Percentiles rank a stretch among this genome's conserved stretches.
phyloP scores from a whole-genome alignment of 2,113 vertebrate genomes.

The Neopipo cinnamomea region DNA sequence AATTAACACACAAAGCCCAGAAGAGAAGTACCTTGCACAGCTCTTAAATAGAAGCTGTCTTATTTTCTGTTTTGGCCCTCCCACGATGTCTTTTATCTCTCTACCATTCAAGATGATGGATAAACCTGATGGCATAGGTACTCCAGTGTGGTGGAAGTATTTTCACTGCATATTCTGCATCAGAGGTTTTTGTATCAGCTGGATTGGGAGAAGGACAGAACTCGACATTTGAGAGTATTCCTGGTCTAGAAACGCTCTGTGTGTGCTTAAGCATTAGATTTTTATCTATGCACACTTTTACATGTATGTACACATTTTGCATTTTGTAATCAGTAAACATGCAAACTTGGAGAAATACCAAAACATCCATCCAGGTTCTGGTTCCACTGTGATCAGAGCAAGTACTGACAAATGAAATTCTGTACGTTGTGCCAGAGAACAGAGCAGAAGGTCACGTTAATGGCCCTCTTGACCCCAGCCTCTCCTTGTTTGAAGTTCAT shows the following conservation, averaged over 20 bases:
- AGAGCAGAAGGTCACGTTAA: background rate
- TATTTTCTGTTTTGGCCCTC: background rate
- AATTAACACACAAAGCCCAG: background rate
- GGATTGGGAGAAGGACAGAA: background rate
- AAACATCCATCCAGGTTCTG: background rate
- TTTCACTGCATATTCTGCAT: background rate
- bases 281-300: background rate
- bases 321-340: background rate
- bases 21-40: background rate
- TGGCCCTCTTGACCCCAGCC: background rate
- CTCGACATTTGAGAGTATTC: background rate
- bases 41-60: background rate
- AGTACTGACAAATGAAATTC: background rate
- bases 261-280: background rate
- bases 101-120: background rate
- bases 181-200: background rate
- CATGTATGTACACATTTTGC: background rate
- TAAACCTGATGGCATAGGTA: background rate
- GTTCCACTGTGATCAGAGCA: background rate
- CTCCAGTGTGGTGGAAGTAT: background rate
- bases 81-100: background rate
- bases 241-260: background rate
- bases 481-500: constrained; percentile 44
- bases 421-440: background rate
- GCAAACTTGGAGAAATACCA: background rate